phyloP scores from a whole-genome alignment of 2,797 vertebrate species.

The Mormyrops boulengeri region DNA sequence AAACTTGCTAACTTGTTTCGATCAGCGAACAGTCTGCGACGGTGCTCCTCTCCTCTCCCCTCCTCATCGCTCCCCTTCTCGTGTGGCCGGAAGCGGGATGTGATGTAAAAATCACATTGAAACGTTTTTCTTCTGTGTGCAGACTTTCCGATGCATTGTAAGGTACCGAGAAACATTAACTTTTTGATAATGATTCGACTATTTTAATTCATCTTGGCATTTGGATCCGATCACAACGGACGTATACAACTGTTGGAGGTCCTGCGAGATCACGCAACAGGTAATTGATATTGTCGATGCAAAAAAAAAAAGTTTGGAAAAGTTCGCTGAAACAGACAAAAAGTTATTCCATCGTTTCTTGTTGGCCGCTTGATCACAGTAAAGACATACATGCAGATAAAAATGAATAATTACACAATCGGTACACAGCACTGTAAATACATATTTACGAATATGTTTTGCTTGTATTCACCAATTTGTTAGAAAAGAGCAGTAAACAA shows the following conservation, averaged over 20 bases:
- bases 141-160: constrained; percentile 39
- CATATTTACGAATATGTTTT: not conserved
- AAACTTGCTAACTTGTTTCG: not conserved
- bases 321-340: constrained; percentile 28
- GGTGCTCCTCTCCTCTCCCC: constrained; percentile 14
- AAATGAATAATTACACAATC: not conserved
- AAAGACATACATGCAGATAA: constrained; percentile 19
- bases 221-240: constrained; percentile 21
- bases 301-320: constrained; percentile 6
- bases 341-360: constrained; percentile 30
- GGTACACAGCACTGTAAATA: not conserved
- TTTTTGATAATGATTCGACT: constrained; percentile 34
- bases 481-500: not conserved
- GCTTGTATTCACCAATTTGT: not conserved
- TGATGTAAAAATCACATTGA: constrained; percentile 46
- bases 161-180: constrained; percentile 29
- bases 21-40: not conserved
- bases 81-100: constrained; percentile 50
- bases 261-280: constrained; percentile 29
- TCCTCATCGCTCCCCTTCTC: constrained; percentile 30
- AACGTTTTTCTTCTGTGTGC: constrained; percentile 36
- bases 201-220: constrained; percentile 25
- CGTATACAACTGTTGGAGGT: constrained; percentile 21
- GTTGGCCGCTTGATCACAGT: constrained; percentile 37
- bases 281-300: constrained; percentile 29